phyloP scores from a whole-genome alignment of 2,113 vertebrate species.

The Brachirus orientalis region DNA sequence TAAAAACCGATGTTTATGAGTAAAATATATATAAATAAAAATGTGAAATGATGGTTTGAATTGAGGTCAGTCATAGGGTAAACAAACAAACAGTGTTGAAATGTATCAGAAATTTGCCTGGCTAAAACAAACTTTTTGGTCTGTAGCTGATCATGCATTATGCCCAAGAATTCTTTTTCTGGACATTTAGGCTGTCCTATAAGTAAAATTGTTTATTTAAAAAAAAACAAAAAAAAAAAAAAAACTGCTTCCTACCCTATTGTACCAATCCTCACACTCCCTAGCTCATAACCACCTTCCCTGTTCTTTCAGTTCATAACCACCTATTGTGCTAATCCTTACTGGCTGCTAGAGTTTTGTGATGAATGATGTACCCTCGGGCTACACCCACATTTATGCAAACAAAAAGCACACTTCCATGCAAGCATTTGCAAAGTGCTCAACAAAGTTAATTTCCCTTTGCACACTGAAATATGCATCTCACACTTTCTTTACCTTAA shows the following conservation, averaged over 20 bases:
- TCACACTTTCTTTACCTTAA: neutral
- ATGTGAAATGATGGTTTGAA: slow-evolving; percentile 13
- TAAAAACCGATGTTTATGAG: neutral
- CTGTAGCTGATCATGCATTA: neutral
- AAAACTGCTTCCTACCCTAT: neutral
- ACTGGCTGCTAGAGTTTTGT: slow-evolving; percentile 10
- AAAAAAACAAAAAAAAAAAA: slow-evolving; percentile 9
- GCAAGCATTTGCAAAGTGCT: neutral
- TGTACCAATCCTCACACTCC: slow-evolving; percentile 21
- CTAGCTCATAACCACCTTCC: slow-evolving; percentile 23
- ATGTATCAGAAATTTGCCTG: neutral
- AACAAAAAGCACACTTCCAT: slow-evolving; percentile 3
- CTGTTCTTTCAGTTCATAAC: slow-evolving; percentile 30
- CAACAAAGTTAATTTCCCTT: slow-evolving; percentile 8
- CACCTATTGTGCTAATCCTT: slow-evolving; percentile 32
- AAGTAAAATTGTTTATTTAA: neutral
- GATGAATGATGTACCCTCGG: slow-evolving; percentile 17
- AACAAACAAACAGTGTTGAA: slow-evolving; percentile 14
- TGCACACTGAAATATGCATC: neutral
- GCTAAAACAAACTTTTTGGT: neutral
- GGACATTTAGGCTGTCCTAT: slow-evolving; percentile 5
- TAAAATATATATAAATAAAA: slow-evolving; percentile 4
- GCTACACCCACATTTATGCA: slow-evolving; percentile 10
- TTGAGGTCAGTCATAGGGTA: slow-evolving; percentile 28
- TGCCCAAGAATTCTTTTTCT: slow-evolving; percentile 3